Evolutionary conservation across 2,113 vertebrate species (phyloP).

Genomic region (Perccottus glenii): DNA sequence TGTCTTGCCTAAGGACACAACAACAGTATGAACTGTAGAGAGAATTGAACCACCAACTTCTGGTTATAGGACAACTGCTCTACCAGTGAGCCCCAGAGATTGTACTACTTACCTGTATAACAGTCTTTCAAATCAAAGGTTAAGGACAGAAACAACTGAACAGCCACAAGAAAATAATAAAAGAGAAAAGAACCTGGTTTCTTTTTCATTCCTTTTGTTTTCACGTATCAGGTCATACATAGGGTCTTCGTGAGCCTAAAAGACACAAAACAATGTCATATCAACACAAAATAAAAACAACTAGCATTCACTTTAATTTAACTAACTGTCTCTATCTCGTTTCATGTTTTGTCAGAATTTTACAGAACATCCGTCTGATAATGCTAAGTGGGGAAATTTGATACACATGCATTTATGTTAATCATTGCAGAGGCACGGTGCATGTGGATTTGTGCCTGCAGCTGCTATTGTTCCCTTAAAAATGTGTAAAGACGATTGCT

Average conservation of each 20-base stretch:
- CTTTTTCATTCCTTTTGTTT: constrained; percentile 91
- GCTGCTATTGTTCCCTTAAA: constrained; percentile 19
- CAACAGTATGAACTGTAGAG: no score
- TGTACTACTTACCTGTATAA: constrained; percentile 24
- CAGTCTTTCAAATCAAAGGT: no score
- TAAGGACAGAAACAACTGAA: background rate
- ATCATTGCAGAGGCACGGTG: constrained; percentile 52
- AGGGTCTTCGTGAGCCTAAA: constrained; percentile 94
- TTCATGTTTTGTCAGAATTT: constrained; percentile 33
- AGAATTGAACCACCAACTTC: no score
- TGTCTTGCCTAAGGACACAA: no score
- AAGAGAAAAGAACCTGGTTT: constrained; percentile 81
- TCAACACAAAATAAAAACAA: background rate
- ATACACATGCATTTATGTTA: constrained; percentile 66
- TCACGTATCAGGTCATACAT: constrained; percentile 95
- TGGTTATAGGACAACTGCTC: no score
- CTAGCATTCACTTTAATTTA: background rate
- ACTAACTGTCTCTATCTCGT: background rate
- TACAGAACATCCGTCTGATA: constrained; percentile 19
- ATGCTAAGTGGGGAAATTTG: constrained; percentile 43
- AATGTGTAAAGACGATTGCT: constrained; percentile 16
- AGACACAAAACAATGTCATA: background rate
- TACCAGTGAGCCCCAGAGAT: no score
- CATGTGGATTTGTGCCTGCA: constrained; percentile 9
- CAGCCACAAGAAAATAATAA: background rate